Percentiles rank a stretch among this genome's conserved stretches.
These are phyloP conservation scores for Odontophorus gujanensis DNA, from an alignment of 2,113 vertebrate species.

Conservation along the genomic window DNA sequence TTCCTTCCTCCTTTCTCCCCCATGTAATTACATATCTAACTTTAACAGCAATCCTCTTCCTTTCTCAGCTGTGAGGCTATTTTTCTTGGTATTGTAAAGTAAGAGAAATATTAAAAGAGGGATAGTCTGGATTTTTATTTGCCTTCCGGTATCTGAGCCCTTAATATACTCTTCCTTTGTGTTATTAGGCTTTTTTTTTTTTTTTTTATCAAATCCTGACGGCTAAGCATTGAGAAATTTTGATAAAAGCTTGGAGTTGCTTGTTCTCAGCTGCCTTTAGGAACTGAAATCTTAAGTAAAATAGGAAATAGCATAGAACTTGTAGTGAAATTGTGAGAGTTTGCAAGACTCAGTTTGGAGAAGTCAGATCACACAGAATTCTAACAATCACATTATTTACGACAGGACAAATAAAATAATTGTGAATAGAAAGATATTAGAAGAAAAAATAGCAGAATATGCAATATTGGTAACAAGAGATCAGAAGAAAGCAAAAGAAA, in stretches of 20 bases:
- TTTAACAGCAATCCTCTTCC: not conserved
- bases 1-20: not conserved
- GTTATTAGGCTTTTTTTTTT: not conserved
- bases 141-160: not conserved
- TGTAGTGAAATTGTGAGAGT: slow-evolving; percentile 2
- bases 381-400: slow-evolving; percentile 5
- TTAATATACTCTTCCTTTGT: not conserved
- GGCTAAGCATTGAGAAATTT: slow-evolving; percentile 29
- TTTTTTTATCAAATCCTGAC: not conserved
- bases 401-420: not conserved
- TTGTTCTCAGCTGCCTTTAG: slow-evolving; percentile 17
- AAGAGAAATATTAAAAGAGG: not conserved
- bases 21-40: not conserved
- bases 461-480: not conserved
- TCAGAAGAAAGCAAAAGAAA: not conserved
- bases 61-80: not conserved
- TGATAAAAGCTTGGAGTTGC: slow-evolving; percentile 37
- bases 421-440: not conserved
- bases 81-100: not conserved
- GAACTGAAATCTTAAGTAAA: slow-evolving; percentile 25
- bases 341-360: not conserved
- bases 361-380: slow-evolving; percentile 20
- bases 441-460: not conserved
- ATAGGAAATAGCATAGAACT: not conserved
- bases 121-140: not conserved